Percentiles rank a stretch among this genome's conserved stretches.
These are phyloP conservation scores for Escarpia spicata DNA, from an alignment of 2,888 invertebrate species.

Conservation along the genomic window DNA sequence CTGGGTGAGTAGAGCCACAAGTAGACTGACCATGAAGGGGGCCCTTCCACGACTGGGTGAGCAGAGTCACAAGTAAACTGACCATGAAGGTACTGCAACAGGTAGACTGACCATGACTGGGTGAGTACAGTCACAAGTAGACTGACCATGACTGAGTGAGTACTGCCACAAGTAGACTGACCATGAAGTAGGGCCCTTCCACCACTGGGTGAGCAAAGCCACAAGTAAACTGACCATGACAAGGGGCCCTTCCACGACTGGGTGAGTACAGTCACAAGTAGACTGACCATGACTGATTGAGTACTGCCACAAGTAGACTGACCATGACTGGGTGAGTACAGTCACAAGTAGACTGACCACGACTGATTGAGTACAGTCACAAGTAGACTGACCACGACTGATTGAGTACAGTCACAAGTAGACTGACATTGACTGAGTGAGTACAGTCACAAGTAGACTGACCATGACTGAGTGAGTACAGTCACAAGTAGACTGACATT, in stretches of 20 bases:
- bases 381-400: too few relatives aligned
- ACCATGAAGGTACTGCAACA: slow-evolving; percentile 49
- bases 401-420: too few relatives aligned
- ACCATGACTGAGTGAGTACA: too few relatives aligned
- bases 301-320: not conserved
- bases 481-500: too few relatives aligned
- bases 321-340: slow-evolving; percentile 36
- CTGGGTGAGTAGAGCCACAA: slow-evolving; percentile 44
- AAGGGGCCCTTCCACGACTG: slow-evolving; percentile 28
- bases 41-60: slow-evolving; percentile 51
- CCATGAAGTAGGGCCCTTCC: slow-evolving; percentile 51
- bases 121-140: slow-evolving; percentile 39
- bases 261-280: too few relatives aligned
- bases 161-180: slow-evolving; percentile 36
- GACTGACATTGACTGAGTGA: too few relatives aligned
- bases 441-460: too few relatives aligned
- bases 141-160: slow-evolving; percentile 47
- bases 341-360: not conserved
- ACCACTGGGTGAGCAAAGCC: slow-evolving; percentile 45
- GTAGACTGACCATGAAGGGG: slow-evolving; percentile 50
- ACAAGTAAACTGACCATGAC: slow-evolving; percentile 51
- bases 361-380: too few relatives aligned
- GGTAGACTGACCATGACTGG: slow-evolving; percentile 51
- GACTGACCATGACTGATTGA: slow-evolving; percentile 47
- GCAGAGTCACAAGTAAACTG: slow-evolving; percentile 35